phyloP scores from a whole-genome alignment of 2,113 vertebrate genomes.

The Patagioenas fasciata region DNA sequence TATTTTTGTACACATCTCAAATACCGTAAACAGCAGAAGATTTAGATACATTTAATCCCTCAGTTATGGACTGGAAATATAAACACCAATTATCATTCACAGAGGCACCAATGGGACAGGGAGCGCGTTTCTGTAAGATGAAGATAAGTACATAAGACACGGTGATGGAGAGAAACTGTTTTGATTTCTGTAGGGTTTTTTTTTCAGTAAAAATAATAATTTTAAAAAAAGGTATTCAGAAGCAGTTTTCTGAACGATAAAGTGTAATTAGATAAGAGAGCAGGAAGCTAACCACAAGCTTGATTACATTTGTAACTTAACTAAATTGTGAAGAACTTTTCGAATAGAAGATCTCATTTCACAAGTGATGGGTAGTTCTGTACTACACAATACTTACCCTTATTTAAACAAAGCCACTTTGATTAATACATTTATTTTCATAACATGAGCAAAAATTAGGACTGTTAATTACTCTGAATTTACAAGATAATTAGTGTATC shows the following conservation, averaged over 20 bases:
- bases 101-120: background rate
- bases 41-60: background rate
- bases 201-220: background rate
- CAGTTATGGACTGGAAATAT: background rate
- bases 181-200: constrained; percentile 59
- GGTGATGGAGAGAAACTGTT: constrained; percentile 48
- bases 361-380: background rate
- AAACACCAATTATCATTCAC: constrained; percentile 35
- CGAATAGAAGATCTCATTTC: background rate
- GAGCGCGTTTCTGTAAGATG: constrained; percentile 36
- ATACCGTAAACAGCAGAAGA: background rate
- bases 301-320: constrained; percentile 3
- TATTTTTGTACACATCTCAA: background rate
- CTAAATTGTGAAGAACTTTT: constrained; percentile 10
- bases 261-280: constrained; percentile 31
- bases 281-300: constrained; percentile 15
- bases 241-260: constrained; percentile 31
- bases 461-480: background rate
- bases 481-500: background rate
- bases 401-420: background rate
- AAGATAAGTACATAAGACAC: constrained; percentile 55
- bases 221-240: constrained; percentile 14
- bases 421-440: background rate
- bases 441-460: background rate
- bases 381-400: background rate